Evolutionary conservation across 2,797 vertebrate genomes (phyloP).

Genomic region (Gymnoscopelus braueri): DNA sequence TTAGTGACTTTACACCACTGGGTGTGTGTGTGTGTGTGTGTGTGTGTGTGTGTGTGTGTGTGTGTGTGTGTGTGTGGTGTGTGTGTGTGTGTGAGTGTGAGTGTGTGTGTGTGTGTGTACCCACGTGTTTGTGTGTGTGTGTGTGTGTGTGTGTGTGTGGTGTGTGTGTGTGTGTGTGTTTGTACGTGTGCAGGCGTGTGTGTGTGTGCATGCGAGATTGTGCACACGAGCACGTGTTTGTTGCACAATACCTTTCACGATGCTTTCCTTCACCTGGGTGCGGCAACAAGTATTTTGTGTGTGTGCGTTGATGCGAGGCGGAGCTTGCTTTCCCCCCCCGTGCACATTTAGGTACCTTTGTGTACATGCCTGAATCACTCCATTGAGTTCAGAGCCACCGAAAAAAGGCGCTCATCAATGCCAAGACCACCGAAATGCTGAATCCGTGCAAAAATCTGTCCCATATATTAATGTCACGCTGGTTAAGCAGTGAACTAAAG

Average conservation of each 20-base stretch:
- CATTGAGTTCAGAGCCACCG: slow-evolving; percentile 33
- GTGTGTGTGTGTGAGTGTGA: slow-evolving; percentile 11
- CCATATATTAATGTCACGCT: slow-evolving; percentile 6
- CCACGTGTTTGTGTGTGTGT: background rate
- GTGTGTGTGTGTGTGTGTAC: slow-evolving; percentile 13
- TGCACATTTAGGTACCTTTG: slow-evolving; percentile 32
- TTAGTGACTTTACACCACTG: too few relatives aligned
- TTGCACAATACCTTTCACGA: background rate
- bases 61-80: slow-evolving; percentile 13
- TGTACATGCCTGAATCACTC: slow-evolving; percentile 43
- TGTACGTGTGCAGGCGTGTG: slow-evolving; percentile 1
- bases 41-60: slow-evolving; percentile 17
- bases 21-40: background rate
- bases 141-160: background rate
- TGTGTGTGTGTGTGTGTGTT: slow-evolving; percentile 20
- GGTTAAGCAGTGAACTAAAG: slow-evolving; percentile 9
- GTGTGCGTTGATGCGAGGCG: slow-evolving; percentile 31
- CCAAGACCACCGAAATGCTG: background rate
- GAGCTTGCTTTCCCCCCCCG: slow-evolving; percentile 41
- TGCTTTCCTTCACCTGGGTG: background rate
- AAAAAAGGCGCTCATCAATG: slow-evolving; percentile 37
- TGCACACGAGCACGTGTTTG: too few relatives aligned
- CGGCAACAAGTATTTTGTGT: slow-evolving; percentile 21
- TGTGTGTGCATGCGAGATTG: too few relatives aligned
- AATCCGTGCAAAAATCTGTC: slow-evolving; percentile 6